phyloP scores from a whole-genome alignment of 2,797 vertebrate genomes.

The Bradypodion ventrale region DNA sequence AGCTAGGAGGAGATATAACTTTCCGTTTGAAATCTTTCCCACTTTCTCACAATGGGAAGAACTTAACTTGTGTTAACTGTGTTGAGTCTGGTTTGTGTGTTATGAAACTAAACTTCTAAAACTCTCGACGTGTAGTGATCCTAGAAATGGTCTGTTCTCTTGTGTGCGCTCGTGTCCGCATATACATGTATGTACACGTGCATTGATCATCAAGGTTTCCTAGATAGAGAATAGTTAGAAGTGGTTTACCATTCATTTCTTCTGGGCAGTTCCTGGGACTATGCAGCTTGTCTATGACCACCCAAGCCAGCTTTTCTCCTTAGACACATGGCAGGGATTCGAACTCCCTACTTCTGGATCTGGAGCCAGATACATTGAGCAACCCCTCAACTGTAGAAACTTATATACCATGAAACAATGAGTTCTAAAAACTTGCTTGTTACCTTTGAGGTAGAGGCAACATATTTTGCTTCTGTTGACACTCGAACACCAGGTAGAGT shows the following conservation, averaged over 20 bases:
- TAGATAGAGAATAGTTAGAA: too few relatives aligned
- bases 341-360: neutral
- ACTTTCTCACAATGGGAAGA: neutral
- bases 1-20: slow-evolving; percentile 35
- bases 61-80: neutral
- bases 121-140: too few relatives aligned
- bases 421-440: neutral
- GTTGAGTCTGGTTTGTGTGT: neutral
- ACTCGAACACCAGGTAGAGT: neutral
- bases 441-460: neutral
- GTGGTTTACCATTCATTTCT: too few relatives aligned
- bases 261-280: too few relatives aligned
- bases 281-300: too few relatives aligned
- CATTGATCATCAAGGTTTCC: too few relatives aligned
- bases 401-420: neutral
- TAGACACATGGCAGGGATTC: too few relatives aligned
- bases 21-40: slow-evolving; percentile 5
- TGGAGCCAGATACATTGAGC: neutral
- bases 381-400: neutral
- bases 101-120: rapidly evolving
- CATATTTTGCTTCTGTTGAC: neutral
- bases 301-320: too few relatives aligned
- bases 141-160: too few relatives aligned
- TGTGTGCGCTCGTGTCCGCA: too few relatives aligned
- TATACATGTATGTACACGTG: too few relatives aligned